Percentiles rank a stretch among this genome's conserved stretches.
Evolutionary conservation across 30 jellyfish, hydroid and myxozoan genomes (phyloP).

Genomic region (Phacellophora camtschatica): DNA sequence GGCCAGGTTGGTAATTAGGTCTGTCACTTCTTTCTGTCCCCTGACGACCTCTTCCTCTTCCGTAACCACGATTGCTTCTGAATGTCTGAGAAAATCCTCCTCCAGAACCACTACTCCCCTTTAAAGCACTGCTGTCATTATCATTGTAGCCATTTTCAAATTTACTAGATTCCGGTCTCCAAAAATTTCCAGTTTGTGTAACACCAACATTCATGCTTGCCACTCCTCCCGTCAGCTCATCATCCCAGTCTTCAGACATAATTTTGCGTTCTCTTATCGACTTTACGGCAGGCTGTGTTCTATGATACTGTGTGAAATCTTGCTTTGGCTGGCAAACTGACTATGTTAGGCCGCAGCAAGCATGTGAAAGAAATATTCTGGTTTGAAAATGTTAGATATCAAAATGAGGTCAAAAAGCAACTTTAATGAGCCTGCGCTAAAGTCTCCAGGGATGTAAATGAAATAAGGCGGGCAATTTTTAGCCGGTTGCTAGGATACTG

Average conservation of each 20-base stretch:
- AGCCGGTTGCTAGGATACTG: no score
- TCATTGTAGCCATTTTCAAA: not conserved
- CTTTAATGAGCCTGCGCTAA: no score
- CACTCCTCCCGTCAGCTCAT: slow-evolving; percentile 43
- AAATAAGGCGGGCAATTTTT: no score
- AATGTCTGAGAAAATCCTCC: not conserved
- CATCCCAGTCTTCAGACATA: slow-evolving; percentile 63
- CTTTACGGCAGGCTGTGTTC: not conserved
- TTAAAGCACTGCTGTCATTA: not conserved
- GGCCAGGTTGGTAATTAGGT: not conserved
- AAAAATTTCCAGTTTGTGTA: not conserved
- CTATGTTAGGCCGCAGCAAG: no score
- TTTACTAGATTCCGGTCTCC: not conserved
- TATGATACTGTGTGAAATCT: not conserved
- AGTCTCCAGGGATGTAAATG: no score
- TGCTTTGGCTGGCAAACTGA: not conserved
- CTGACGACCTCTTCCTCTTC: not conserved
- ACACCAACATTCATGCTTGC: not conserved
- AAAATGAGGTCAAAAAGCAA: no score
- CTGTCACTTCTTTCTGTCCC: not conserved
- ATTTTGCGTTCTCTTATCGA: not conserved
- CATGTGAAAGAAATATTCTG: no score
- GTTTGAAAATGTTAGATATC: no score
- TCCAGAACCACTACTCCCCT: no score
- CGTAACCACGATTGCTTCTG: slow-evolving; percentile 13